Evolutionary conservation across 1,140 invertebrate species (phyloP).

Genomic region (Drosophila yakuba): DNA sequence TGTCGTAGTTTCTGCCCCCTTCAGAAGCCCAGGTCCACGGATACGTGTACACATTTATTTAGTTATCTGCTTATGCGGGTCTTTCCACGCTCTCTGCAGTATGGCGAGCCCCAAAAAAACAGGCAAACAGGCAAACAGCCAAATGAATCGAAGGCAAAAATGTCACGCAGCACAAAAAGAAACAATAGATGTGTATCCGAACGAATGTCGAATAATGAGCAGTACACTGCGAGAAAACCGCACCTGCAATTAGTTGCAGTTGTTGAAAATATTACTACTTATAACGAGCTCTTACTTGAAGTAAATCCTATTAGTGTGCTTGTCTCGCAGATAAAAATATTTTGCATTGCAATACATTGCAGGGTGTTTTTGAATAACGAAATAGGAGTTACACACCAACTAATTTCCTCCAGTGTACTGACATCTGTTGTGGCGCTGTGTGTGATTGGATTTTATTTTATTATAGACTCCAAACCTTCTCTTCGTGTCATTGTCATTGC

Average conservation of each 20-base stretch:
- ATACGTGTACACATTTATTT: constrained; percentile 18
- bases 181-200: constrained; percentile 20
- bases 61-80: constrained; percentile 54
- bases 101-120: constrained; percentile 35
- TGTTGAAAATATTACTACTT: too few species aligned
- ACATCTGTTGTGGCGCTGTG: constrained; percentile 11
- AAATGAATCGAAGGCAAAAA: constrained; percentile 25
- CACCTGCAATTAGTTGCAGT: too few species aligned
- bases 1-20: constrained; percentile 44
- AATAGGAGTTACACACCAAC: not conserved
- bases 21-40: too few species aligned
- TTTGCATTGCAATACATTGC: too few species aligned
- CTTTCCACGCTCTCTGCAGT: constrained; percentile 1
- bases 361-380: too few species aligned
- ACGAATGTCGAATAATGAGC: constrained; percentile 9
- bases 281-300: too few species aligned
- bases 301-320: too few species aligned
- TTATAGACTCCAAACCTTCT: constrained; percentile 6
- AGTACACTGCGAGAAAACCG: not conserved
- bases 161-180: constrained; percentile 13
- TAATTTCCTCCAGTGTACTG: not conserved
- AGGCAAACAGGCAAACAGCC: constrained; percentile 5
- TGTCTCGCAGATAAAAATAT: too few species aligned
- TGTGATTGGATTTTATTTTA: constrained; percentile 8
- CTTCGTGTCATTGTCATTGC: not conserved